A percentile compares a stretch with the other conserved stretches of the same genome.
Evolutionary conservation across 2,797 vertebrate genomes (phyloP).

Genomic region (Yasuhikotakia modesta): DNA sequence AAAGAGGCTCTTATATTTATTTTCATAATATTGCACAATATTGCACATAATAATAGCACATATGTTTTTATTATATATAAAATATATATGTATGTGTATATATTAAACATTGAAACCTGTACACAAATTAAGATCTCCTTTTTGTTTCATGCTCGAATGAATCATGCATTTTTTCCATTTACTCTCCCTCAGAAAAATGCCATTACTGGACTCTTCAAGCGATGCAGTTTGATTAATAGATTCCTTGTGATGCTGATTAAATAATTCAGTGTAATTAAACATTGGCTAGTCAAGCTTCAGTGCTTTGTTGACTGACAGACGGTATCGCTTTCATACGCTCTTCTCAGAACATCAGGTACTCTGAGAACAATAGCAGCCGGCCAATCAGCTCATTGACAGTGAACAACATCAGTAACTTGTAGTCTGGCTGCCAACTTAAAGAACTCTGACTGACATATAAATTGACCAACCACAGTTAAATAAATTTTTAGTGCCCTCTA

Average conservation of each 20-base stretch:
- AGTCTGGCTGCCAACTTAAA: no score
- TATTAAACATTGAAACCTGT: not conserved
- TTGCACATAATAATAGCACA: no score
- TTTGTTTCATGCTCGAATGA: not conserved
- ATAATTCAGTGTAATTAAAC: constrained; percentile 50
- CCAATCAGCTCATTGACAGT: not conserved
- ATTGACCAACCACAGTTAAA: no score
- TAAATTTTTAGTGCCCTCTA: no score
- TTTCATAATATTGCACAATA: no score
- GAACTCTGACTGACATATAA: no score
- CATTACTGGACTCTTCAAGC: not conserved
- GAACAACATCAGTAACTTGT: not conserved
- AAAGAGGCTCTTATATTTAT: no score
- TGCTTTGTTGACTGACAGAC: constrained; percentile 44
- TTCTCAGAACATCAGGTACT: not conserved
- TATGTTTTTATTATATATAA: no score
- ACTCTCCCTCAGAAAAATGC: no score
- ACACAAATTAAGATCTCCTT: not conserved
- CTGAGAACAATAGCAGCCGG: not conserved
- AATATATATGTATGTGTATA: no score
- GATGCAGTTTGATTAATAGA: constrained; percentile 21
- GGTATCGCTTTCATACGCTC: constrained; percentile 17
- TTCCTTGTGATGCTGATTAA: constrained; percentile 46
- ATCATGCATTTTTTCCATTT: not conserved
- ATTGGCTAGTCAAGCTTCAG: constrained; percentile 40